A percentile compares a stretch with the other conserved stretches of the same genome.
phyloP scores from a whole-genome alignment of 2,888 invertebrate species.

The Cryptocephalus primarius region DNA sequence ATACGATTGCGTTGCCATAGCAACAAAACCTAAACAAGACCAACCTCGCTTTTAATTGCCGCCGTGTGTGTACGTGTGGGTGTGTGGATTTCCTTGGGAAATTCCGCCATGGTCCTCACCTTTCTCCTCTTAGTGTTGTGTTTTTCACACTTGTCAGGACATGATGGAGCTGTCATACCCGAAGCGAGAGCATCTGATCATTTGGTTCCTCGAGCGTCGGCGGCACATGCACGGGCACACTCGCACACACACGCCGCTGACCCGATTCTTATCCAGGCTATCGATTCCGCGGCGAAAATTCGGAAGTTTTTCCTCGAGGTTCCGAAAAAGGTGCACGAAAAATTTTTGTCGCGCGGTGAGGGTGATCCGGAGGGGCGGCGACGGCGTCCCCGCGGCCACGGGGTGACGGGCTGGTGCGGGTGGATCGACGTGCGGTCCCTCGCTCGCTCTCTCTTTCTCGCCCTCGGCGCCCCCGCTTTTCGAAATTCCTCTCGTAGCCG shows the following conservation, averaged over 20 bases:
- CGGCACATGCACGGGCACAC: background rate
- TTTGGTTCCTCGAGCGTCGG: too few relatives aligned
- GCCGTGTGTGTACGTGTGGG: background rate
- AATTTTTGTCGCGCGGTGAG: background rate
- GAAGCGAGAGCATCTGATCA: slow-evolving; percentile 5
- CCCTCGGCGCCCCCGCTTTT: too few relatives aligned
- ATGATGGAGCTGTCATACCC: slow-evolving; percentile 13
- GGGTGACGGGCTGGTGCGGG: too few relatives aligned
- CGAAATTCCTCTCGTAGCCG: slow-evolving; percentile 4
- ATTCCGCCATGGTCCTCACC: slow-evolving; percentile 8
- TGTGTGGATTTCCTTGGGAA: background rate
- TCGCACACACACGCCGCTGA: background rate
- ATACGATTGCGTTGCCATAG: slow-evolving; percentile 6
- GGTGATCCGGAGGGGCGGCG: background rate
- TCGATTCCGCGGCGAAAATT: background rate
- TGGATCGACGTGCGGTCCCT: too few relatives aligned
- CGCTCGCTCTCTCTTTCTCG: too few relatives aligned
- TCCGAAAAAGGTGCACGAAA: background rate
- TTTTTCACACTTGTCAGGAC: slow-evolving; percentile 15
- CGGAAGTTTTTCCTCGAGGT: background rate
- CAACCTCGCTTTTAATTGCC: background rate
- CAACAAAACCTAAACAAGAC: slow-evolving; percentile 10
- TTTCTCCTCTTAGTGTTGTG: slow-evolving; percentile 21
- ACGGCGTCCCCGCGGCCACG: background rate
- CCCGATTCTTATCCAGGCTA: background rate